Evolutionary conservation across 2,797 vertebrate species (phyloP).

Genomic region (Intellagama lesueurii): DNA sequence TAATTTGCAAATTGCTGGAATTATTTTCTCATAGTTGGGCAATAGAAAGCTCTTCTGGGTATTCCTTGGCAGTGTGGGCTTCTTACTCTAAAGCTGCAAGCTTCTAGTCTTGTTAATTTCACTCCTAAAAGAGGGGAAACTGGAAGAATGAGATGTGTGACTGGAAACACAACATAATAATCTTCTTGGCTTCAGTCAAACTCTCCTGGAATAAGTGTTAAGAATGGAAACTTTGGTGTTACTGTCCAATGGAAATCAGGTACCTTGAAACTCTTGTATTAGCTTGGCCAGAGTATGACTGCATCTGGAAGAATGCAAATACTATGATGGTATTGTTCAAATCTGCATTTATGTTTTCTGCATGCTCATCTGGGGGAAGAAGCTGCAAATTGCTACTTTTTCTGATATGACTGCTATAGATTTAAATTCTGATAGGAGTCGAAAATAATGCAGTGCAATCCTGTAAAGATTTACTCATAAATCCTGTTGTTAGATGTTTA

Average conservation of each 20-base stretch:
- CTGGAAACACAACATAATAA: not conserved
- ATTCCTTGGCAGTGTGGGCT: not conserved
- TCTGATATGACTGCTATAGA: too few relatives aligned
- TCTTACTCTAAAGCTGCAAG: not conserved
- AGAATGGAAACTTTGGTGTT: not conserved
- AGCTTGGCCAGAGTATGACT: not conserved
- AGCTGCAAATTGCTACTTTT: not conserved
- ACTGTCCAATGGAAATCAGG: not conserved
- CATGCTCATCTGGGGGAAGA: not conserved
- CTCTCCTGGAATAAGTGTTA: slow-evolving; percentile 10
- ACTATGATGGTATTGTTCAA: not conserved
- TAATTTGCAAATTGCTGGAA: not conserved
- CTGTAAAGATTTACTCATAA: not conserved
- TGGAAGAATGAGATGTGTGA: not conserved
- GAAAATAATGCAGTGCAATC: not conserved
- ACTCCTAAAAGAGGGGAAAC: not conserved
- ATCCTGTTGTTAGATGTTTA: not conserved
- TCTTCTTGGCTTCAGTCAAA: not conserved
- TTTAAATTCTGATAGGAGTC: not conserved
- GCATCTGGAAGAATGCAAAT: not conserved
- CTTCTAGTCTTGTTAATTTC: not conserved
- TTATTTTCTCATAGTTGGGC: not conserved
- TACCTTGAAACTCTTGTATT: not conserved
- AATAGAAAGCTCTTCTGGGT: not conserved
- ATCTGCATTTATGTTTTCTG: not conserved